Base-by-base conservation (phyloP, 2,888 invertebrate genomes). In the Pyralis farinalis region DNA sequence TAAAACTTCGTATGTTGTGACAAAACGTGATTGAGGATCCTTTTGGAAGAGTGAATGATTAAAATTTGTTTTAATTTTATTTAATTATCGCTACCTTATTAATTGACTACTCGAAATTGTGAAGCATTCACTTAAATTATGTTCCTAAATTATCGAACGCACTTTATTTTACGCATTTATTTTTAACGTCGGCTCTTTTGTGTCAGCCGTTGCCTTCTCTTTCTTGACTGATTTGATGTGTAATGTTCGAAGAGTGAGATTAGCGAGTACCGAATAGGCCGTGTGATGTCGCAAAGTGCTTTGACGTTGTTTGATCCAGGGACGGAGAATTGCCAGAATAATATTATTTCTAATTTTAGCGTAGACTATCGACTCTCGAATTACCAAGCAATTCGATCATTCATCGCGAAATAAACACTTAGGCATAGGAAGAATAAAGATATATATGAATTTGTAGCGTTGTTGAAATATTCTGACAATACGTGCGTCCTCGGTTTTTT, bases 361-460 rank as follows among this genome's bases (percentile, higher is more conserved):
- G 76, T 84, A 85, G 77, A 73, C 60, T 76, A 75, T 75, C 66
- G 63, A 62, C 62, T 64, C 60, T 81, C 82, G 85, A 82, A 87
- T 87, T 84, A 85, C 87, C 76, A 84, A 84, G 82, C 80, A 83
- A 85, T 86, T 83, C 81, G 84, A 82, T 62, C 87, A 87, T 88
- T 88, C 88, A 87, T 87, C 87, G 87, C 88, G 88, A 87, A 88
- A 88, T 88, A 88, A 20, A 61, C 16, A 3, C 62, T 76, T 82
- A 81, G 83, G 58, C 52, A 53, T 72, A 82, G 75, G 73, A 52
- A 76, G 58, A 76, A 73, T 79, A 80, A 77, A 83, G 63, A 79
- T 79, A 79, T 66, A 46, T 47, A 51, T 61, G 55, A 80, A 77
- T 83, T 81, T 75, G 71, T 67, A 62, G 67, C 46, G 51, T 55